A percentile compares a stretch with the other conserved stretches of the same genome.
These are phyloP conservation scores for Genyomyrus donnyi DNA, from an alignment of 2,113 vertebrate species.

Conservation along the genomic window DNA sequence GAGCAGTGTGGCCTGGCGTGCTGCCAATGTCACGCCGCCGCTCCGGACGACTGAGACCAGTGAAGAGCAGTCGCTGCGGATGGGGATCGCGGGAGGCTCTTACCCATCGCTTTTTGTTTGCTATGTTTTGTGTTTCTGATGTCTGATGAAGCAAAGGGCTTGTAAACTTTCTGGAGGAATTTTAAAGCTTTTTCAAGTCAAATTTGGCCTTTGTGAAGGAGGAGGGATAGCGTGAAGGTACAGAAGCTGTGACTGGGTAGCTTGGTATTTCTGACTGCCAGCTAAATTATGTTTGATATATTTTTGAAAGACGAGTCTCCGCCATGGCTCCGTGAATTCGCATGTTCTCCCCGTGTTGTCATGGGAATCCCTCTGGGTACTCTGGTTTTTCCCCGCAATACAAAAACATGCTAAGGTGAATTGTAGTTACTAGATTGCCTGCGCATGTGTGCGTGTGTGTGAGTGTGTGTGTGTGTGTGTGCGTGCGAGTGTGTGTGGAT, in stretches of 20 bases:
- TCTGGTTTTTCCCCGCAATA: too few relatives aligned
- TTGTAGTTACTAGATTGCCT: background rate
- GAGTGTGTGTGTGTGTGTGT: background rate
- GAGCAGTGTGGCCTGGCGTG: background rate
- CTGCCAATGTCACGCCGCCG: background rate
- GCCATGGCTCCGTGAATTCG: background rate
- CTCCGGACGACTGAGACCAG: background rate
- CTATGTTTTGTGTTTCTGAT: background rate
- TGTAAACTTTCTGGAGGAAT: background rate
- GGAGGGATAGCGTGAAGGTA: constrained; percentile 32
- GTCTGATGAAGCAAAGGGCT: background rate
- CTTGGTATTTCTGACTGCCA: background rate
- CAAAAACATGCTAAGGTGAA: too few relatives aligned
- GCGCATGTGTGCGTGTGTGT: background rate
- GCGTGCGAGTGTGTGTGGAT: background rate
- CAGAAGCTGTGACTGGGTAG: background rate
- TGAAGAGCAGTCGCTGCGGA: background rate
- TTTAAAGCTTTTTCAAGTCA: background rate
- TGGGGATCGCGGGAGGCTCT: background rate
- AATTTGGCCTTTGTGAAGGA: constrained; percentile 20
- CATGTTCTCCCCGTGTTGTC: background rate
- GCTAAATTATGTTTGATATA: background rate
- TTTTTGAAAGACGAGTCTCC: background rate
- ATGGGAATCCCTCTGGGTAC: too few relatives aligned
- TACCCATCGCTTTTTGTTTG: background rate